phyloP scores from a whole-genome alignment of 2,113 vertebrate genomes.

The Scortum barcoo region DNA sequence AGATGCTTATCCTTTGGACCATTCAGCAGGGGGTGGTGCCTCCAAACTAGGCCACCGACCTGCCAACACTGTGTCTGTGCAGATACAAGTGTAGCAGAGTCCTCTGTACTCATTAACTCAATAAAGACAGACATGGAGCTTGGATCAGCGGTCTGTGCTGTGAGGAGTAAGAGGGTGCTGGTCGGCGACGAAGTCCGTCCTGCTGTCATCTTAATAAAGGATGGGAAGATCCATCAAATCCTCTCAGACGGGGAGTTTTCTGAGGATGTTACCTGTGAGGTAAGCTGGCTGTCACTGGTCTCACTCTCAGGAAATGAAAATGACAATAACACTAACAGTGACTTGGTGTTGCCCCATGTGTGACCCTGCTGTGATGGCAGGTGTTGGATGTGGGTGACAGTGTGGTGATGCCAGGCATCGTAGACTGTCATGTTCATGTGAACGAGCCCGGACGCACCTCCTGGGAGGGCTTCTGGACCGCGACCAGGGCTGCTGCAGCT shows the following conservation, averaged over 20 bases:
- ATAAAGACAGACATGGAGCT: slow-evolving; percentile 72
- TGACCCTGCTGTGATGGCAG: slow-evolving; percentile 59
- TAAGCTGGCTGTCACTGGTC: slow-evolving; percentile 34
- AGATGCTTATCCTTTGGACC: slow-evolving; percentile 10
- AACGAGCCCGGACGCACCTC: slow-evolving; percentile 87
- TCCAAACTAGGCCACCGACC: slow-evolving; percentile 11
- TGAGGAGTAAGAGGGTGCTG: slow-evolving; percentile 85
- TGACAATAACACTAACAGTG: background rate
- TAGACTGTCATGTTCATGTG: slow-evolving; percentile 88
- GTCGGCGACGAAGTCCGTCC: slow-evolving; percentile 74
- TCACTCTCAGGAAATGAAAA: background rate
- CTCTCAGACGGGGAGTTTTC: slow-evolving; percentile 43
- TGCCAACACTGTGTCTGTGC: background rate
- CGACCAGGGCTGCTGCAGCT: slow-evolving; percentile 87
- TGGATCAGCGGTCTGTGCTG: slow-evolving; percentile 74
- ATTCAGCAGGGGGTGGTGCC: slow-evolving; percentile 18
- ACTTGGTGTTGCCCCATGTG: background rate
- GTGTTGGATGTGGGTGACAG: slow-evolving; percentile 85
- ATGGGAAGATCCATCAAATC: slow-evolving; percentile 83
- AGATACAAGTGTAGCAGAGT: background rate
- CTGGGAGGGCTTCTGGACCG: slow-evolving; percentile 88
- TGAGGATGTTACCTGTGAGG: slow-evolving; percentile 69
- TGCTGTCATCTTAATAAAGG: slow-evolving; percentile 82
- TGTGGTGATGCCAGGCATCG: slow-evolving; percentile 88
- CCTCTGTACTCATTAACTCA: background rate